These are phyloP conservation scores for Syrista parreyssii DNA, from an alignment of 2,888 invertebrate genomes.

Conservation along the genomic window DNA sequence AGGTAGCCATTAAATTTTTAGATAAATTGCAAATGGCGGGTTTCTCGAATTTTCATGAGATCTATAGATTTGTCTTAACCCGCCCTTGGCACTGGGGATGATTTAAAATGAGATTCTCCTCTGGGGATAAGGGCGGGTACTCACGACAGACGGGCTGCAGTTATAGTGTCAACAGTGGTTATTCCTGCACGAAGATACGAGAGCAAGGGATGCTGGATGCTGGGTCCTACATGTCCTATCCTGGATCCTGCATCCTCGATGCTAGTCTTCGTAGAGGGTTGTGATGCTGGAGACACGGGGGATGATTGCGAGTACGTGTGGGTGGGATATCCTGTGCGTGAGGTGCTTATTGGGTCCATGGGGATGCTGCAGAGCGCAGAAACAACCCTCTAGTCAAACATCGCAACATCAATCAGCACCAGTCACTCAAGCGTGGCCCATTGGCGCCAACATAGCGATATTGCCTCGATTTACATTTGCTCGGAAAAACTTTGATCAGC, in stretches of 20 bases:
- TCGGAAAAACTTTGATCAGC: slow-evolving; percentile 15
- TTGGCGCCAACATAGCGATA: slow-evolving; percentile 61
- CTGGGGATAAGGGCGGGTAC: slow-evolving; percentile 35
- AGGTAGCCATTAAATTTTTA: too few relatives aligned
- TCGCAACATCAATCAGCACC: slow-evolving; percentile 66
- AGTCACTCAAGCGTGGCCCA: slow-evolving; percentile 61
- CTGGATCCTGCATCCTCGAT: too few relatives aligned
- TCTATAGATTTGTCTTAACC: background rate
- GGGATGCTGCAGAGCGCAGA: slow-evolving; percentile 57
- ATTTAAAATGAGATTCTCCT: slow-evolving; percentile 38
- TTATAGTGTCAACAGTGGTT: slow-evolving; percentile 52
- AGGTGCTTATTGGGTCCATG: slow-evolving; percentile 64
- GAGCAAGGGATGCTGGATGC: too few relatives aligned
- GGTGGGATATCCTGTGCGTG: slow-evolving; percentile 32
- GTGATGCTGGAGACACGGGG: slow-evolving; percentile 14
- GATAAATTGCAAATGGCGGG: too few relatives aligned
- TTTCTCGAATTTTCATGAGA: background rate
- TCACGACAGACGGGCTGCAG: slow-evolving; percentile 57
- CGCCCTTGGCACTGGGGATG: slow-evolving; percentile 7
- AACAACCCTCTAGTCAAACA: slow-evolving; percentile 66
- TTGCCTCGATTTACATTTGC: slow-evolving; percentile 58
- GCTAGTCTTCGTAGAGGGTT: too few relatives aligned
- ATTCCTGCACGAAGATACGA: slow-evolving; percentile 38
- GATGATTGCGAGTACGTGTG: slow-evolving; percentile 24
- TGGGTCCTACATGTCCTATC: too few relatives aligned